A percentile compares a stretch with the other conserved stretches of the same genome.
phyloP scores from a whole-genome alignment of 1,140 invertebrate genomes.

The Hycleus cichorii region DNA sequence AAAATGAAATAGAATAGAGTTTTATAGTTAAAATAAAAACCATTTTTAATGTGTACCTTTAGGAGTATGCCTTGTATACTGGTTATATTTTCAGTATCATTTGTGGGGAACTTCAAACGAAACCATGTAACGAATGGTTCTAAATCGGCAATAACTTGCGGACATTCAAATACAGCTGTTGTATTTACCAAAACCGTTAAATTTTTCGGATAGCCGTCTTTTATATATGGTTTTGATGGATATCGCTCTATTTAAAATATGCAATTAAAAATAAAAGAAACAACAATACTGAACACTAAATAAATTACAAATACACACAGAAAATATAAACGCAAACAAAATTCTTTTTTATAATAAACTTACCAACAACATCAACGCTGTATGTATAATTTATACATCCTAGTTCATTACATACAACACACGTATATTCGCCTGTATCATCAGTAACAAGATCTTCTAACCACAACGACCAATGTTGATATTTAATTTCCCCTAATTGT shows the following conservation, averaged over 20 bases:
- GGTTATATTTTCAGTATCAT: constrained; percentile 5
- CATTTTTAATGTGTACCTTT: constrained; percentile 6
- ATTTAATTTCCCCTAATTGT: constrained; percentile 49
- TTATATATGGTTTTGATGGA: constrained; percentile 71
- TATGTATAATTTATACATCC: constrained; percentile 72
- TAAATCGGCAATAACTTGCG: constrained; percentile 60
- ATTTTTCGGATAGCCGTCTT: constrained; percentile 70
- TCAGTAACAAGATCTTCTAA: constrained; percentile 67
- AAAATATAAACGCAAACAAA: neutral
- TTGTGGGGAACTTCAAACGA: constrained; percentile 4
- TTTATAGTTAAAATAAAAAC: too few relatives aligned
- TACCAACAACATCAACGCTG: constrained; percentile 67
- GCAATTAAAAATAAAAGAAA: neutral
- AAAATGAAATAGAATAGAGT: neutral
- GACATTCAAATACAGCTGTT: constrained; percentile 65
- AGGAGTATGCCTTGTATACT: neutral
- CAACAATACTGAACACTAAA: neutral
- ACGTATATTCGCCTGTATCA: constrained; percentile 81
- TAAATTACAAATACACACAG: neutral
- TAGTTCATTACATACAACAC: constrained; percentile 68
- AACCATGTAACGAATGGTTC: constrained; percentile 69
- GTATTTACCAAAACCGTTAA: constrained; percentile 63
- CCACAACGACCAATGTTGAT: constrained; percentile 56
- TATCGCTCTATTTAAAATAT: constrained; percentile 53
- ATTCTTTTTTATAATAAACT: constrained; percentile 28